These are phyloP conservation scores for Metaphire vulgaris DNA, from an alignment of 1,140 invertebrate species.

Conservation along the genomic window DNA sequence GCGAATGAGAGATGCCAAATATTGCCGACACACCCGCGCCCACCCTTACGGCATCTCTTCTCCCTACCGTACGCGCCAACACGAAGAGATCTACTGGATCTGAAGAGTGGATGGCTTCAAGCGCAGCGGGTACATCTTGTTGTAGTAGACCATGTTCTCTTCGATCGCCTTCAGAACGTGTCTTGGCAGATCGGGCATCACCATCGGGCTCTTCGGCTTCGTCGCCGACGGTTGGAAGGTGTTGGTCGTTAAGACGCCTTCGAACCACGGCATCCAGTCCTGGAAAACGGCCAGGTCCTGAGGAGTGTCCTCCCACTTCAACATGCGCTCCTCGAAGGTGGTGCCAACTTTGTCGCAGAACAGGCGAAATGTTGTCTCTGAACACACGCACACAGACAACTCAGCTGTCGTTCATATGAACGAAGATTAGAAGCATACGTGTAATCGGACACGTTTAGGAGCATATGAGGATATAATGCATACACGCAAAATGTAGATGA, in stretches of 20 bases:
- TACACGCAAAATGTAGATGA: too few relatives aligned
- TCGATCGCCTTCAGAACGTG: constrained; percentile 30
- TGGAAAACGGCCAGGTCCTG: constrained; percentile 29
- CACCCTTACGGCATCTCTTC: too few relatives aligned
- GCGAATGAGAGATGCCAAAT: too few relatives aligned
- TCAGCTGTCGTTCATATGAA: too few relatives aligned
- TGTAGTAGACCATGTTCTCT: constrained; percentile 31
- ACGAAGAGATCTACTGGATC: neutral
- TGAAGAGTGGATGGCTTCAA: constrained; percentile 22
- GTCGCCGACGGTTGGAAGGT: constrained; percentile 31
- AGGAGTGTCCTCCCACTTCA: constrained; percentile 32
- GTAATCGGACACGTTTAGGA: too few relatives aligned
- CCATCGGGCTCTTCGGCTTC: constrained; percentile 27
- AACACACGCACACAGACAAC: too few relatives aligned
- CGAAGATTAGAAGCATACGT: too few relatives aligned
- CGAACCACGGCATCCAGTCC: constrained; percentile 35
- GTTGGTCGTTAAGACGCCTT: constrained; percentile 31
- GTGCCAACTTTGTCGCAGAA: constrained; percentile 32
- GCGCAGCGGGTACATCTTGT: constrained; percentile 28
- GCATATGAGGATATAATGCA: too few relatives aligned
- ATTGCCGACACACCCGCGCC: too few relatives aligned
- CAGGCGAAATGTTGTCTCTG: constrained; percentile 29
- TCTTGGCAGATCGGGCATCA: constrained; percentile 30
- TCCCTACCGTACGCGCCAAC: too few relatives aligned
- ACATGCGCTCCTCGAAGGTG: constrained; percentile 30